phyloP scores from a whole-genome alignment of 2,797 vertebrate species.

The Esox masquinongy region DNA sequence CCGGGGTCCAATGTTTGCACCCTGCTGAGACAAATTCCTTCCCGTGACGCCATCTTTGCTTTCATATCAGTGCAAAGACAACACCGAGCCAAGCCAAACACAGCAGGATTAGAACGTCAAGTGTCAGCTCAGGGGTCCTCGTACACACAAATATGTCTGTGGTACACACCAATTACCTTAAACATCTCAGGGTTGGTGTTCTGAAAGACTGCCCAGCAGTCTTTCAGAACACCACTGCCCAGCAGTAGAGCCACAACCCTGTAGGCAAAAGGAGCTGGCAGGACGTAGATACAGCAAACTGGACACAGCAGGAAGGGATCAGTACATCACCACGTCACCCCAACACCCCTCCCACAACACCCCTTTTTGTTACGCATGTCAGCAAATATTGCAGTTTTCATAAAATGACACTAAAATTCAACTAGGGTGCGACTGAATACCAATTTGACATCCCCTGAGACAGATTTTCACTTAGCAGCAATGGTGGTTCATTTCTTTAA shows the following conservation, averaged over 20 bases:
- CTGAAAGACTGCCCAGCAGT: conserved; percentile 5
- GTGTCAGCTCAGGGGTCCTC: conserved; percentile 6
- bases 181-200: not conserved
- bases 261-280: not conserved
- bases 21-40: conserved; percentile 39
- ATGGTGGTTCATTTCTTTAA: not conserved
- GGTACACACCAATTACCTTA: conserved; percentile 5
- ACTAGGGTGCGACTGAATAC: not conserved
- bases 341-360: conserved; percentile 23
- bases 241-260: not conserved
- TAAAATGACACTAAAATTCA: not conserved
- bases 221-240: no score
- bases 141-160: conserved; percentile 6
- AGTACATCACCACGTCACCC: not conserved
- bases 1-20: conserved; percentile 32
- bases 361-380: not conserved
- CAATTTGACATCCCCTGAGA: not conserved
- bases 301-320: not conserved
- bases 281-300: not conserved
- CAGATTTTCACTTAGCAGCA: not conserved
- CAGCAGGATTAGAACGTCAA: conserved; percentile 31
- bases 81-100: conserved; percentile 29
- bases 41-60: conserved; percentile 36
- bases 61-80: conserved; percentile 40
- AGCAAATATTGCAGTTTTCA: not conserved